Conservation (phyloP, 2,113 vertebrate species). For the Pseudorectes ferrugineus region DNA sequence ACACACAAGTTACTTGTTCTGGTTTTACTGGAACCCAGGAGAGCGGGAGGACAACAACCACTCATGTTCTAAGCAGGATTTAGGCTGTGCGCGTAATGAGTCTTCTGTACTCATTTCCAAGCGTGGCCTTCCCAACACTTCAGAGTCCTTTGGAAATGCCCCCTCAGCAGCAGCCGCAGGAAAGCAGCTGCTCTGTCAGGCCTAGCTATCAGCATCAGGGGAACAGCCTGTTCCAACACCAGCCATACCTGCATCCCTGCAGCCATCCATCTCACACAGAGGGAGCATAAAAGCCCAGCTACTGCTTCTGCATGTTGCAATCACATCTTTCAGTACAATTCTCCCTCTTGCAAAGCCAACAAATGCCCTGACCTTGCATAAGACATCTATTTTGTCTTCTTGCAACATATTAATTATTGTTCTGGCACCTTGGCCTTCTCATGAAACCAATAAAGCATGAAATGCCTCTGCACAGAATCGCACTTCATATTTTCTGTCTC, state of each 20-base stretch:
- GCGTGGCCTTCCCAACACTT: accelerated
- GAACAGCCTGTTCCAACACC: not conserved
- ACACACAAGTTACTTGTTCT: accelerated
- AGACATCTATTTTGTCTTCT: not conserved
- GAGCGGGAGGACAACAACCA: accelerated
- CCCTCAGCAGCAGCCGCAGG: not conserved
- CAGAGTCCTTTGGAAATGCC: accelerated
- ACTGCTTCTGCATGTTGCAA: not conserved
- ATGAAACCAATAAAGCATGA: constrained; percentile 55
- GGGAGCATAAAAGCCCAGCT: not conserved
- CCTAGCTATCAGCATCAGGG: not conserved
- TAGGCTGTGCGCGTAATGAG: not conserved
- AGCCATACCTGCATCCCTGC: too few species aligned
- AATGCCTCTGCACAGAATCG: constrained; percentile 28
- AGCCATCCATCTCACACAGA: not conserved
- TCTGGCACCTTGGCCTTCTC: constrained; percentile 29
- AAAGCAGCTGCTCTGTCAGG: not conserved
- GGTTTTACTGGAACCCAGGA: not conserved
- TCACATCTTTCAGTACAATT: not conserved
- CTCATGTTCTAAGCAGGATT: not conserved
- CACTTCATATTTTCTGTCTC: constrained; percentile 54
- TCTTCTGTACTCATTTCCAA: not conserved
- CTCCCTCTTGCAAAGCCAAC: not conserved
- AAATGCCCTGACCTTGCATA: constrained; percentile 21
- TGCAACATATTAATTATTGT: constrained; percentile 58